These are phyloP conservation scores for Cheirogaleus major DNA, from an alignment of 2,797 vertebrate species.

Conservation along the genomic window DNA sequence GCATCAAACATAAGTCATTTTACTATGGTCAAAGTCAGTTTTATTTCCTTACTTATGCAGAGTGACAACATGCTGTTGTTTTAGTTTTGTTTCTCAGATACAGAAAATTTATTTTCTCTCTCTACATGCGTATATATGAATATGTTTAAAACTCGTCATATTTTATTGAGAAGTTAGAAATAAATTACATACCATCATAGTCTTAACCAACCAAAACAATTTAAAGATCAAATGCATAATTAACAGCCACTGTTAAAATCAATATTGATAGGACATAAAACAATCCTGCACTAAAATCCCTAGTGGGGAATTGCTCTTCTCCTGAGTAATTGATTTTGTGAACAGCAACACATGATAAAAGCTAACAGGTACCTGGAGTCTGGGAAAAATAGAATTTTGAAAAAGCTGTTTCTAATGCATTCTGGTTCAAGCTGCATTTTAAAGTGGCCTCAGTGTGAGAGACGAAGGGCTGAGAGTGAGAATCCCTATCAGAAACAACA, in stretches of 20 bases:
- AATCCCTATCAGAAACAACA: background rate
- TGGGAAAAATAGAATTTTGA: background rate
- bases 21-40: background rate
- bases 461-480: background rate
- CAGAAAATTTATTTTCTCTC: background rate
- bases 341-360: background rate
- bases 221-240: background rate
- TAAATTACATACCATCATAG: background rate
- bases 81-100: slow-evolving; percentile 30
- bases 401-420: background rate
- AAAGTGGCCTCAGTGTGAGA: background rate
- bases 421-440: background rate
- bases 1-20: background rate
- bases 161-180: background rate
- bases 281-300: background rate
- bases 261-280: background rate
- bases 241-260: background rate
- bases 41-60: background rate
- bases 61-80: background rate
- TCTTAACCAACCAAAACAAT: background rate
- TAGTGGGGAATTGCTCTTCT: background rate
- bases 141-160: background rate
- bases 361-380: background rate
- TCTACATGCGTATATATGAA: background rate
- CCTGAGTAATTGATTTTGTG: background rate